Evolutionary conservation across 2,888 invertebrate species (phyloP), one percentile per base, ranked within the genome.

Genomic region (Netelia virgata): DNA sequence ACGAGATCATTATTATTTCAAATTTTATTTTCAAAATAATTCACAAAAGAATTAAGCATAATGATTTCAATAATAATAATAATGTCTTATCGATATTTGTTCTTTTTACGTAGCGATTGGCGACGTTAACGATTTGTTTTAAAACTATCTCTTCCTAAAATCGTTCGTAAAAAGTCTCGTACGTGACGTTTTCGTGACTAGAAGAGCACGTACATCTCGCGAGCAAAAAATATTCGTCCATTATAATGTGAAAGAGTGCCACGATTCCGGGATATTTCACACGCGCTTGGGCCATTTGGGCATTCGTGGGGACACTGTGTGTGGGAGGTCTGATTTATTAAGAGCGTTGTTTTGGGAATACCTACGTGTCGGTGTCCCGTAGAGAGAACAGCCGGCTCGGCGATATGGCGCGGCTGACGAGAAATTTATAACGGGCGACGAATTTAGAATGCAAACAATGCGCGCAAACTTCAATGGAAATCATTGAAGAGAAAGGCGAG

Each of bases 321-420:
- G 82, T 79, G 80, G 77, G 74, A 76, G 77, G 78, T 72, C 75
- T 83, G 83, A 83, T 83, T 83, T 83, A 83, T 83, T 70, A 23
- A 23, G 75, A 16, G 43, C 75, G 75, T 80, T 83, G 70, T 83
- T 83, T 83, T 79, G 70, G 75, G 41, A 69, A 75, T 63, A 69
- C 57, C 75, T 18, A 76, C 63, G 79, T 76, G 79, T 80, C 76
- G 59, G 75, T 80, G 83, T 76, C 79, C 79, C 79, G 72, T 80
- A 59, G 75, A 63, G 81, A 79, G 50, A 57, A 74, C 47, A 55
- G 11, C 20, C 47, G 50, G 47, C 14, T 11, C 55, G 53, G 20
- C 9, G 16, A 57, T 16, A 57, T 18, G 16, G 57, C 59, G 20
- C 1, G 18, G 50, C 11, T 57, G 79, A 47, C 57, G 61, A 20